phyloP scores from a whole-genome alignment of 2,113 vertebrate species.

The Phylloscopus trochilus region DNA sequence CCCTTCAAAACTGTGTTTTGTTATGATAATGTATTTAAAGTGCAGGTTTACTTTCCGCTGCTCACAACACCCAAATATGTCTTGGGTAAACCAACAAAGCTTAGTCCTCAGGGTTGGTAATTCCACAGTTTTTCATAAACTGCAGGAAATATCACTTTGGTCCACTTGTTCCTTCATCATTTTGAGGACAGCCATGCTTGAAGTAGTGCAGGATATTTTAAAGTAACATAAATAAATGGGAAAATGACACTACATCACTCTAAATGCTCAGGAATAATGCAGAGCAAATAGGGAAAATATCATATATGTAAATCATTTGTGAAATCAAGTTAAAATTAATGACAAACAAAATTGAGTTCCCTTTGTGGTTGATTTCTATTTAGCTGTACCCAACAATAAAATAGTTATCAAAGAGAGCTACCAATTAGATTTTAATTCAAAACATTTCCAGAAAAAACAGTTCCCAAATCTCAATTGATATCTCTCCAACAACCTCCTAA shows the following conservation, averaged over 20 bases:
- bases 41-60: background rate
- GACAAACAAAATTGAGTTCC: slow-evolving; percentile 68
- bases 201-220: background rate
- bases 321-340: slow-evolving; percentile 64
- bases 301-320: slow-evolving; percentile 59
- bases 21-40: background rate
- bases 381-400: slow-evolving; percentile 69
- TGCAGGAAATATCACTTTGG: background rate
- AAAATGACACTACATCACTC: background rate
- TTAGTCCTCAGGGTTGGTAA: background rate
- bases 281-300: slow-evolving; percentile 36
- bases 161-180: background rate
- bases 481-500: slow-evolving; percentile 70
- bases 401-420: slow-evolving; percentile 73
- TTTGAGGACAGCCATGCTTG: background rate
- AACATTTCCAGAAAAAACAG: slow-evolving; percentile 67
- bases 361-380: slow-evolving; percentile 70
- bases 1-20: background rate
- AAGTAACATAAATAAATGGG: background rate
- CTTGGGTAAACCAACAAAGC: background rate
- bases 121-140: background rate
- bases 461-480: slow-evolving; percentile 70
- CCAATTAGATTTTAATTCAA: slow-evolving; percentile 74
- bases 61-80: background rate
- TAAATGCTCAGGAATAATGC: slow-evolving; percentile 1